Conservation (phyloP, 2,888 invertebrate species). For the Melitaea athalia region DNA sequence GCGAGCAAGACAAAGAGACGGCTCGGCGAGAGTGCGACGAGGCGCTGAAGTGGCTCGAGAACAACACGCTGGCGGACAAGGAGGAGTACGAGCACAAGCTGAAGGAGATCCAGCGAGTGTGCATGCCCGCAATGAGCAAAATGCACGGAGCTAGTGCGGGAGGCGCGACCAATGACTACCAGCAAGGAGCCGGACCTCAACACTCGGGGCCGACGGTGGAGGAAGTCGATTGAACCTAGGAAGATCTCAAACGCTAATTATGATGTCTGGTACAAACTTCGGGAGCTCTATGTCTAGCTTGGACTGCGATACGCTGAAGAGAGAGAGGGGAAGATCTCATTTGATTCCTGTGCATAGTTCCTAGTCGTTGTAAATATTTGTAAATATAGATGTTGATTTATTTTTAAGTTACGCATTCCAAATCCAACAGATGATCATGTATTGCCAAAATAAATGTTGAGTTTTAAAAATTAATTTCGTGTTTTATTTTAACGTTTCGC, state of each 20-base stretch:
- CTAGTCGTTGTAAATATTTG: conserved; percentile 3
- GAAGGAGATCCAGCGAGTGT: conserved; percentile 82
- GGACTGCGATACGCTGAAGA: too few relatives aligned
- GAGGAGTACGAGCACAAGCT: conserved; percentile 84
- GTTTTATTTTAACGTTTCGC: neutral
- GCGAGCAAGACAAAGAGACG: conserved; percentile 84
- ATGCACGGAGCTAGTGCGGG: conserved; percentile 67
- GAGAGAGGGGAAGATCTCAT: neutral
- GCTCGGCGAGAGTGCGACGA: conserved; percentile 80
- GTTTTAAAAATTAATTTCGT: neutral
- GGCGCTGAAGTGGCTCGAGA: conserved; percentile 87
- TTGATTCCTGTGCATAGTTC: neutral
- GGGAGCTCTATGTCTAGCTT: too few relatives aligned
- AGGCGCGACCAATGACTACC: conserved; percentile 44
- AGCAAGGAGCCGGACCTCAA: conserved; percentile 18
- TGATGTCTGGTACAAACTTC: too few relatives aligned
- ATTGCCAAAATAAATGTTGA: neutral
- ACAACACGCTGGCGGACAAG: conserved; percentile 84
- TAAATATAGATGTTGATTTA: conserved; percentile 34
- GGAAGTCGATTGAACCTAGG: conserved; percentile 40
- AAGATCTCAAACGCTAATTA: neutral
- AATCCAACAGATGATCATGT: conserved; percentile 36
- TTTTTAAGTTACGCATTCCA: conserved; percentile 30
- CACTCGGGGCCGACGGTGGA: conserved; percentile 41
- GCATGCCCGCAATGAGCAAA: conserved; percentile 82